These are phyloP conservation scores for Drosophila littoralis DNA, from an alignment of 1,140 invertebrate species.

Conservation along the genomic window DNA sequence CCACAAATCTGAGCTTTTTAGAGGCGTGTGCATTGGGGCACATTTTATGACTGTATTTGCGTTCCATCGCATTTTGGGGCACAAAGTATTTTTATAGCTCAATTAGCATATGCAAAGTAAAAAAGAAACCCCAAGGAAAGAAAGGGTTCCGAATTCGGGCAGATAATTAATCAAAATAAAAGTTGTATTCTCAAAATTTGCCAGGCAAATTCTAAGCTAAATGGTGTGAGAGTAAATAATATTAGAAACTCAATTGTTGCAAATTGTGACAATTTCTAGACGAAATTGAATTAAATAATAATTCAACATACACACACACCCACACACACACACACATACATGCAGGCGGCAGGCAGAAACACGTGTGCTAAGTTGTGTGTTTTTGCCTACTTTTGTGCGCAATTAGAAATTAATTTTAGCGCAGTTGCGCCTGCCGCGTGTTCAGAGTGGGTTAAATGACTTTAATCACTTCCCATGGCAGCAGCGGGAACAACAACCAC, in stretches of 20 bases:
- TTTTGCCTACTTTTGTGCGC: constrained; percentile 74
- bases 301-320: constrained; percentile 1
- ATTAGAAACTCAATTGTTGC: background rate
- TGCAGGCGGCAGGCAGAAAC: background rate
- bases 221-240: background rate
- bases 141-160: constrained; percentile 38
- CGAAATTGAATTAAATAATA: constrained; percentile 20
- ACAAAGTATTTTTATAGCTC: constrained; percentile 82
- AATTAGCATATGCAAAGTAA: constrained; percentile 73
- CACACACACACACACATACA: constrained; percentile 11
- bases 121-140: background rate
- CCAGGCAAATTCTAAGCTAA: background rate
- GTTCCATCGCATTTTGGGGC: constrained; percentile 28
- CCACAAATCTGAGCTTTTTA: constrained; percentile 45
- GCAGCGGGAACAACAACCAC: constrained; percentile 19
- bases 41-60: constrained; percentile 73
- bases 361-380: constrained; percentile 8
- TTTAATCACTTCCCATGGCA: constrained; percentile 79
- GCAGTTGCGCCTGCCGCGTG: constrained; percentile 40
- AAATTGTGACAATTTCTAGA: too few species aligned
- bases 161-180: constrained; percentile 64
- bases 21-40: background rate
- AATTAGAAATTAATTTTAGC: constrained; percentile 81
- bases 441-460: constrained; percentile 78
- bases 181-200: constrained; percentile 1